These are phyloP conservation scores for Dicaeum eximium DNA, from an alignment of 2,113 vertebrate species.

Conservation along the genomic window DNA sequence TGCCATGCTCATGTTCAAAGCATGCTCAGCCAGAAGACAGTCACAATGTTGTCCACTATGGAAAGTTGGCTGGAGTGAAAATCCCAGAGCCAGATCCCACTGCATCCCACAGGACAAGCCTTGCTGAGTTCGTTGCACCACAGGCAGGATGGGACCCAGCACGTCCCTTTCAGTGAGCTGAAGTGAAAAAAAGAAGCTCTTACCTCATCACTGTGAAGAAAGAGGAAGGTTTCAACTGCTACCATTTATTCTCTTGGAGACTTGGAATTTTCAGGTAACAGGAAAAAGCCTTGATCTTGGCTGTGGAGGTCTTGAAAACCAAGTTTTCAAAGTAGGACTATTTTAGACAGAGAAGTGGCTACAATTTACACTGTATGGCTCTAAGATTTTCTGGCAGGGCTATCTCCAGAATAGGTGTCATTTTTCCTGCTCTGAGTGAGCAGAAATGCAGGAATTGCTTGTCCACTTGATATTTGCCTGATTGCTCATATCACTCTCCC, in stretches of 20 bases:
- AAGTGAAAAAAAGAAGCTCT: not conserved
- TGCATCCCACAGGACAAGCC: not conserved
- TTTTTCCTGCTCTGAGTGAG: not conserved
- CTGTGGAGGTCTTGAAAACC: not conserved
- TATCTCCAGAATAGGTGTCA: not conserved
- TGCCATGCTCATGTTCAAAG: not conserved
- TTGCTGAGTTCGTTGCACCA: not conserved
- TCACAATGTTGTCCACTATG: not conserved
- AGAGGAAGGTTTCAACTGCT: not conserved
- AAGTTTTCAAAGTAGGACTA: not conserved
- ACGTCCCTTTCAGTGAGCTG: not conserved
- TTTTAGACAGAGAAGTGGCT: not conserved
- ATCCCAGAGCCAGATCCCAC: not conserved
- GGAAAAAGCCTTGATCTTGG: not conserved
- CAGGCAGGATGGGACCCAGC: not conserved
- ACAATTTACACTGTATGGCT: not conserved
- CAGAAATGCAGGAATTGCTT: not conserved
- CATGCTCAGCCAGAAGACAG: not conserved
- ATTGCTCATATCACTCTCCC: not conserved
- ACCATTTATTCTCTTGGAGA: not conserved
- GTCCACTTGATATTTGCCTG: not conserved
- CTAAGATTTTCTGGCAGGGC: not conserved
- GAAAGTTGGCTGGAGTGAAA: not conserved
- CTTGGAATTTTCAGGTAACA: not conserved
- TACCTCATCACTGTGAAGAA: not conserved